Evolutionary conservation across 35 echinoderm and acorn worm species (phyloP), one percentile per base, ranked within the genome.

Genomic region (Ophiothrix spiculata): DNA sequence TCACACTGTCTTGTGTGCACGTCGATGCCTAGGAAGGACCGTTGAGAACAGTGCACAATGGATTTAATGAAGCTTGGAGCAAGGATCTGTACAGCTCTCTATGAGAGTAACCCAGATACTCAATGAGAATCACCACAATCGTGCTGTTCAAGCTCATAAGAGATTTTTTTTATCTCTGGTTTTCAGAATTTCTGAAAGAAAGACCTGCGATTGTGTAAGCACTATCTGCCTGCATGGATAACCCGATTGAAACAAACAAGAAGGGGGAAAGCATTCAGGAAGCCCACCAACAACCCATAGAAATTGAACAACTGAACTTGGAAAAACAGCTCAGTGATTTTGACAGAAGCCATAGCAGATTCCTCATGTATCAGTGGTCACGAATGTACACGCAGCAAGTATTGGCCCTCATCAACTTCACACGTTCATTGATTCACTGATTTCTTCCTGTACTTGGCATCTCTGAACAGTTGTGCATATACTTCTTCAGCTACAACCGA

Each of bases 381-480:
- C 34, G 78, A 10, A 80, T 80, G 38, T 80, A 80, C 32, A 80
- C 41, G 78, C 0, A n/a, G 41, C 78, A 80, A 40, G 38, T 80
- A 10, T 4, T 39, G 38, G 23, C 38, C 0, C 78, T 80, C 0
- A 31, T 80, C 16, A 38, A 80, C 37, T 80, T 80, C 32, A 38
- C 37, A 8, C 23, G 38, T 10, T 37, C 78, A 39, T 23, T 80
- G 1, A 69, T 25, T 15, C 60, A 69, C 60, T 1, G 32, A 80
- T 80, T 41, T 37, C 1, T 40, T 4, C n/a, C 78, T 80, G 35
- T 40, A 80, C 38, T 40, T 80, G 23, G 78, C 60, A 69, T 69
- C 60, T 69, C 60, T 69, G 60, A 41, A 86, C 39, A 32, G 78
- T n/a, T 86, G 73, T 77, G 73, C 74, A 77, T 45, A 32, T 86